Percentiles rank a stretch among this genome's conserved stretches.
Conservation (phyloP, 2,113 vertebrate species). For the Psilopogon haemacephalus region DNA sequence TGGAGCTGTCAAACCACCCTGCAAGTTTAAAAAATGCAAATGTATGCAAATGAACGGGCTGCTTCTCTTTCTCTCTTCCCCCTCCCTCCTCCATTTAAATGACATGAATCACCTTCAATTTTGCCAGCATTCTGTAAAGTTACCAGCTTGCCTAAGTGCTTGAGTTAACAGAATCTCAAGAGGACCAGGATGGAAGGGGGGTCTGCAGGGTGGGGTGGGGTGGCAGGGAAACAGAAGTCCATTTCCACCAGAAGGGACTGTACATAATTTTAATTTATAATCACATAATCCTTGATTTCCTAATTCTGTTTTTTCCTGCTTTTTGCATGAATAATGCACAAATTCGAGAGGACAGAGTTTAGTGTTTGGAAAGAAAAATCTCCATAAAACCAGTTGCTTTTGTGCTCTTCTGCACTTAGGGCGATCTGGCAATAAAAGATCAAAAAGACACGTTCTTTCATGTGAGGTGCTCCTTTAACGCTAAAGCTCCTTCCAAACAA, state of each 20-base stretch:
- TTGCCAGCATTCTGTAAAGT: slow-evolving; percentile 24
- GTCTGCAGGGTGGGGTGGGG: too few relatives aligned
- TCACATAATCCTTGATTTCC: background rate
- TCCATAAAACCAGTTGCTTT: background rate
- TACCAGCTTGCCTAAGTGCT: background rate
- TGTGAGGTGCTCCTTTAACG: background rate
- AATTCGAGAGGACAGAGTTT: background rate
- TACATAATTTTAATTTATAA: background rate
- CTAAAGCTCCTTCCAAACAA: background rate
- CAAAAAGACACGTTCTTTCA: background rate
- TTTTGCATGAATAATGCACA: background rate
- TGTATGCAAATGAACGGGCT: background rate
- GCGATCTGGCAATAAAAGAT: background rate
- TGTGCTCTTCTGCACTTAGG: background rate
- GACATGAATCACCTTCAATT: slow-evolving; percentile 53
- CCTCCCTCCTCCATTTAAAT: background rate
- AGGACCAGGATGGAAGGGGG: background rate
- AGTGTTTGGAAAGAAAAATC: background rate
- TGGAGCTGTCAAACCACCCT: slow-evolving; percentile 24
- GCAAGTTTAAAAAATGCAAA: slow-evolving; percentile 38
- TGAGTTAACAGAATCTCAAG: background rate
- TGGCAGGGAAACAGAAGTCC: too few relatives aligned
- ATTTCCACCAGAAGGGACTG: background rate
- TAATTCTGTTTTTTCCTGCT: background rate
- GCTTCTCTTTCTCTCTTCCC: background rate